These are phyloP conservation scores for Dreissena rostriformis DNA, from an alignment of 1,140 invertebrate genomes.

Conservation along the genomic window DNA sequence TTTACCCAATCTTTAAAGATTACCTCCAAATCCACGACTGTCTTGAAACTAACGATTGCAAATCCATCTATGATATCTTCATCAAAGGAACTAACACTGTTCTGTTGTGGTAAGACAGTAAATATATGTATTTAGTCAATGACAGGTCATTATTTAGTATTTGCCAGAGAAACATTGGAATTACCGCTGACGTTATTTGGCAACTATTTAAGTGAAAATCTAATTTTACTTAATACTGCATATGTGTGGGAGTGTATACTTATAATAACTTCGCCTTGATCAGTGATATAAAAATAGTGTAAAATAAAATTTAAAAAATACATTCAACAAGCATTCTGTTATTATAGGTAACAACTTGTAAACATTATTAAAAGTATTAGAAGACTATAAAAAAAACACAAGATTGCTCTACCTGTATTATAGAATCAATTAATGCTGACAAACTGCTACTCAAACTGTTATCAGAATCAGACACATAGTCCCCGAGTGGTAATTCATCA, in stretches of 20 bases:
- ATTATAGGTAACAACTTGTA: neutral
- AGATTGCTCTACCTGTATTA: neutral
- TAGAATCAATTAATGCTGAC: neutral
- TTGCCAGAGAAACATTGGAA: too few relatives aligned
- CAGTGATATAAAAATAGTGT: too few relatives aligned
- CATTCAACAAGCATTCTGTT: neutral
- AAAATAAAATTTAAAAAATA: conserved; percentile 11
- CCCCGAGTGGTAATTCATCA: neutral
- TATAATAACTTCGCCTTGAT: too few relatives aligned
- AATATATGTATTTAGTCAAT: too few relatives aligned
- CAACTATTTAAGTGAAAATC: too few relatives aligned
- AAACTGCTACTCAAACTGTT: neutral
- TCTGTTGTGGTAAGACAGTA: too few relatives aligned
- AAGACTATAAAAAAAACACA: neutral
- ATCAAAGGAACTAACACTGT: conserved; percentile 83
- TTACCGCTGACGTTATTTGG: too few relatives aligned
- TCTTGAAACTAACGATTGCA: conserved; percentile 95
- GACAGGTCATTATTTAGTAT: too few relatives aligned
- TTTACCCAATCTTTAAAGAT: neutral
- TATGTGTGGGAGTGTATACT: too few relatives aligned
- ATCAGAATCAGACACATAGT: conserved; percentile 14
- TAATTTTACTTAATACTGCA: too few relatives aligned
- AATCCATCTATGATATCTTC: conserved; percentile 98
- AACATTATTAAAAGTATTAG: neutral
- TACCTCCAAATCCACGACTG: conserved; percentile 97